Conservation (phyloP, 2,888 invertebrate genomes). For the Ectobius pallidus region DNA sequence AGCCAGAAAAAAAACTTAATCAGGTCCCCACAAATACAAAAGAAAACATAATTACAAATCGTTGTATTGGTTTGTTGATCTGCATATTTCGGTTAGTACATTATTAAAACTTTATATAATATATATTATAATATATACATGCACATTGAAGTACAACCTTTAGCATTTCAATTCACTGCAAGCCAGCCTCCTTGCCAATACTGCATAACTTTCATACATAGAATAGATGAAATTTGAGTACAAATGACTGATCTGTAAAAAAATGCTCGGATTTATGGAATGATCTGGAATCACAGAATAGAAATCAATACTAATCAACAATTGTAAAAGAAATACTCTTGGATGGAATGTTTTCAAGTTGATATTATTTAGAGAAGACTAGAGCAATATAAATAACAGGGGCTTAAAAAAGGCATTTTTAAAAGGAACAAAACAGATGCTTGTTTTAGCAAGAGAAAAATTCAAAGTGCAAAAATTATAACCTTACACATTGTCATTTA, state of each 20-base stretch:
- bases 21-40: conserved; percentile 6
- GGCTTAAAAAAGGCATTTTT: too few relatives aligned
- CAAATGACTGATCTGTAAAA: too few relatives aligned
- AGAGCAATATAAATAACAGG: conserved; percentile 25
- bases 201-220: neutral
- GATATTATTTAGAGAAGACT: conserved; percentile 14
- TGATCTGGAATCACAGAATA: neutral
- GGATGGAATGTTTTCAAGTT: conserved; percentile 30
- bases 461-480: too few relatives aligned
- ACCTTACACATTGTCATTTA: too few relatives aligned
- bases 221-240: neutral
- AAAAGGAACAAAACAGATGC: too few relatives aligned
- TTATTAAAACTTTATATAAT: conserved; percentile 12
- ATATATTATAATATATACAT: conserved; percentile 26
- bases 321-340: conserved; percentile 15
- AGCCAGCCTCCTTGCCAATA: neutral
- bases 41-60: neutral
- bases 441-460: too few relatives aligned
- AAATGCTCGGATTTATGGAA: neutral
- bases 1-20: conserved; percentile 25
- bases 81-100: neutral
- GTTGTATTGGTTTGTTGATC: conserved; percentile 24
- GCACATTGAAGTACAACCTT: neutral
- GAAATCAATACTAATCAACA: conserved; percentile 23
- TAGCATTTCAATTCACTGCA: conserved; percentile 3